phyloP scores from a whole-genome alignment of 2,797 vertebrate genomes.

The Sebastes oblongus region DNA sequence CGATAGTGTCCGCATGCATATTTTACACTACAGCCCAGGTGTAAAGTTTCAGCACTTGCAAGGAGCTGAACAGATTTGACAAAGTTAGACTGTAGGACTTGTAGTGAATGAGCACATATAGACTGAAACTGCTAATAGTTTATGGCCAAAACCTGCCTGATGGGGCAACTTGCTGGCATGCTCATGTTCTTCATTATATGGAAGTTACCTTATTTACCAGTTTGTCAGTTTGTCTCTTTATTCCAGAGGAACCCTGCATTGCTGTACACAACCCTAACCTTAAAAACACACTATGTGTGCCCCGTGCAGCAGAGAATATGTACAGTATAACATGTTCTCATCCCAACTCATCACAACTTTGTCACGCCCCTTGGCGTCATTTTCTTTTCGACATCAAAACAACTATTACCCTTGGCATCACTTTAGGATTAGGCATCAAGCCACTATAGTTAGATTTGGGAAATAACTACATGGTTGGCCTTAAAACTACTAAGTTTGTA shows the following conservation, averaged over 20 bases:
- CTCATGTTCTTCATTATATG: background rate
- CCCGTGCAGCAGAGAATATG: background rate
- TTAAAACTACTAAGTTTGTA: no score
- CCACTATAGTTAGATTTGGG: no score
- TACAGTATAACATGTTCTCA: background rate
- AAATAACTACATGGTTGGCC: no score
- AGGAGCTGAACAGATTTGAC: constrained; percentile 76
- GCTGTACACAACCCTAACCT: background rate
- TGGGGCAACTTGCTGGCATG: background rate
- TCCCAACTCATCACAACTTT: no score
- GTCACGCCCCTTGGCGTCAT: no score
- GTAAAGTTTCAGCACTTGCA: constrained; percentile 72
- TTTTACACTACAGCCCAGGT: constrained; percentile 75
- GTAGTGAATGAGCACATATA: background rate
- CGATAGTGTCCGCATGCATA: constrained; percentile 79
- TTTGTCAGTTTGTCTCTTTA: background rate
- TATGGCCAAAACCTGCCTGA: background rate
- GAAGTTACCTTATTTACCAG: background rate
- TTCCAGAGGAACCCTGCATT: background rate
- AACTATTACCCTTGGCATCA: no score
- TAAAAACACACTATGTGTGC: no score
- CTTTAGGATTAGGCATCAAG: no score
- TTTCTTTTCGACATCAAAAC: no score
- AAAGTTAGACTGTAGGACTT: constrained; percentile 26
- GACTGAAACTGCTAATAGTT: background rate